A percentile compares a stretch with the other conserved stretches of the same genome.
Conservation (phyloP, 2,797 vertebrate genomes). For the Siniperca scherzeri region DNA sequence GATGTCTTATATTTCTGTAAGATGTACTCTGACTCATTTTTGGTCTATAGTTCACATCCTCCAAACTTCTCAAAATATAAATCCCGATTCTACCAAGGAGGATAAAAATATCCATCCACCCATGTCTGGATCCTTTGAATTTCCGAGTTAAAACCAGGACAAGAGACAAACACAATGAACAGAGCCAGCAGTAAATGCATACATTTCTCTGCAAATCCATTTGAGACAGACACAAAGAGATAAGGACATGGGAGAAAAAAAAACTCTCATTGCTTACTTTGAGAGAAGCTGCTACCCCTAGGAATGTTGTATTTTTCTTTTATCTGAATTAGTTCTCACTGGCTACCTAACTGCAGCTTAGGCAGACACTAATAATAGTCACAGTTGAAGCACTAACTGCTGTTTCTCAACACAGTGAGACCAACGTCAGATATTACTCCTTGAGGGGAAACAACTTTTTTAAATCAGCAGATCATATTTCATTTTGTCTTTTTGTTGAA, state of each 20-base stretch:
- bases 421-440: conserved; percentile 19
- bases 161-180: conserved; percentile 52
- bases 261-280: conserved; percentile 46
- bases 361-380: conserved; percentile 55
- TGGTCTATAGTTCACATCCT: conserved; percentile 9
- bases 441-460: conserved; percentile 11
- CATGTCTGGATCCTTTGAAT: conserved; percentile 48
- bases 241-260: conserved; percentile 13
- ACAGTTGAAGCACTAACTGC: conserved; percentile 33
- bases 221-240: conserved; percentile 49
- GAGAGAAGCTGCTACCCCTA: conserved; percentile 48
- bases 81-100: conserved; percentile 24
- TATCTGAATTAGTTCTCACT: conserved; percentile 53
- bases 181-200: conserved; percentile 50
- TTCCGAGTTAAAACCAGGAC: conserved; percentile 56
- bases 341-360: conserved; percentile 47
- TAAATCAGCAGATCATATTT: conserved; percentile 41
- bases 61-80: conserved; percentile 22
- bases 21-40: conserved; percentile 1
- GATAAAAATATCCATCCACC: conserved; percentile 50
- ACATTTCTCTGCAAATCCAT: conserved; percentile 38
- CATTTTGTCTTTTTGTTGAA: conserved; percentile 45
- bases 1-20: conserved; percentile 2
- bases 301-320: conserved; percentile 49
- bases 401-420: conserved; percentile 32